Base-by-base conservation (phyloP, 2,797 vertebrate genomes). In the Chelmon rostratus region DNA sequence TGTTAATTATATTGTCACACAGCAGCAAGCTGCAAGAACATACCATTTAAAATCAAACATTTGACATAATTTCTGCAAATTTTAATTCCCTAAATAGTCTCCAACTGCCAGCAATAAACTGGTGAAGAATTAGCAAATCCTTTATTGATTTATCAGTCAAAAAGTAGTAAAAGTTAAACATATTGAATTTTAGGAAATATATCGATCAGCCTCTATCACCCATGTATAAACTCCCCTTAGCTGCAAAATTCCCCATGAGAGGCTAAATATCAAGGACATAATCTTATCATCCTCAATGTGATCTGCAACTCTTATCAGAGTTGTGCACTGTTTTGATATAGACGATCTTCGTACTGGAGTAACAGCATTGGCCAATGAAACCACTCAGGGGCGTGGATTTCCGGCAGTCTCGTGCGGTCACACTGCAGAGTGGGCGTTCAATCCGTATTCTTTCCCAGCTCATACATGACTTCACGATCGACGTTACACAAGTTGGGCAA, bases 381-480 rank as follows among this genome's bases (percentile, higher is more conserved):
- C 2, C 37, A 10, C 33, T 33, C 0, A 2, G 67, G 91, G 94
- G 94, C 89, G 92, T 68, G 64, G 38, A 57, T 44, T 92, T 92
- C 90, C 89, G 87, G 85, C 68, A 66, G 64, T 68, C 83, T 85
- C 37, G 65, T 82, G 78, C 77, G 58, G 67, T 73, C 88, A 68
- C 75, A 37, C 68, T 8, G 73, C 76, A 40, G 83, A 84, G 93
- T 92, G 92, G 93, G 92, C 93, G 91, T 92, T 38, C n/a, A n/a
- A 67, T 70, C 52, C 42, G 70, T 81, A 40, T 61, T 54, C 79
- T 35, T 28, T 56, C 64, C 50, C 65, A 38, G 77, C 86, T 80
- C 86, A 50, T 88, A 81, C 84, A 81, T 85, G 88, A 91, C 77
- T 91, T 83, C 83, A 66, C 81, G 23, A 18, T 42, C 42, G 68